Conservation (phyloP, 2,113 vertebrate genomes). For the Puffinus mauretanicus region DNA sequence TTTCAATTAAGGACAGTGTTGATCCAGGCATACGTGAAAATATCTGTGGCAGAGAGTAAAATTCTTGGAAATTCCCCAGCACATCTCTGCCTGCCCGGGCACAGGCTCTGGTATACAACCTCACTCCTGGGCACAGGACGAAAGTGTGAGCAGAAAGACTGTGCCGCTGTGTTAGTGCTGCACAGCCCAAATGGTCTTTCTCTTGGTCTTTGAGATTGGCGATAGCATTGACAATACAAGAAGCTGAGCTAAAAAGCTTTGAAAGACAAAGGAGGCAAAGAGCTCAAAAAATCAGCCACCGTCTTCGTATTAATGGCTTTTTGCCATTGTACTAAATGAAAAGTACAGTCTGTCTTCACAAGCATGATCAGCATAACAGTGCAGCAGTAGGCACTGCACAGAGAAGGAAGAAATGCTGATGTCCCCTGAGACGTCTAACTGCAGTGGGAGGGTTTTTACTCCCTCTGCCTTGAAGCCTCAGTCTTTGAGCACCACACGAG, state of each 20-base stretch:
- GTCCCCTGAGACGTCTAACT: background rate
- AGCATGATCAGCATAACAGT: background rate
- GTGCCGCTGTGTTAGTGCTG: background rate
- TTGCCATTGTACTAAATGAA: background rate
- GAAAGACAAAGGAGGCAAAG: background rate
- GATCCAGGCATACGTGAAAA: background rate
- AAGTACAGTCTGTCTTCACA: background rate
- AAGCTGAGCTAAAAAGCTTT: background rate
- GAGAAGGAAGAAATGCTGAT: background rate
- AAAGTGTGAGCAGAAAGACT: background rate
- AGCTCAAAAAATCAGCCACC: background rate
- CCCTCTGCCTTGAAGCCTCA: background rate
- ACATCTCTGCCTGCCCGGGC: background rate
- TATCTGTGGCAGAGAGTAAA: background rate
- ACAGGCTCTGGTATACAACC: background rate
- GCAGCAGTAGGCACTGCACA: background rate
- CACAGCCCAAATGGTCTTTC: background rate
- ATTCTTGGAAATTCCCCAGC: background rate
- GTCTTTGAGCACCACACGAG: background rate
- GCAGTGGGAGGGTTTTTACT: background rate
- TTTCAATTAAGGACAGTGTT: background rate
- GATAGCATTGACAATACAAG: background rate
- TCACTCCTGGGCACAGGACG: rapidly evolving
- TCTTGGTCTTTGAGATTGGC: background rate
- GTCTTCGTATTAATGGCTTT: background rate